Conservation (phyloP, 2,888 invertebrate genomes). For the Thereva unica region DNA sequence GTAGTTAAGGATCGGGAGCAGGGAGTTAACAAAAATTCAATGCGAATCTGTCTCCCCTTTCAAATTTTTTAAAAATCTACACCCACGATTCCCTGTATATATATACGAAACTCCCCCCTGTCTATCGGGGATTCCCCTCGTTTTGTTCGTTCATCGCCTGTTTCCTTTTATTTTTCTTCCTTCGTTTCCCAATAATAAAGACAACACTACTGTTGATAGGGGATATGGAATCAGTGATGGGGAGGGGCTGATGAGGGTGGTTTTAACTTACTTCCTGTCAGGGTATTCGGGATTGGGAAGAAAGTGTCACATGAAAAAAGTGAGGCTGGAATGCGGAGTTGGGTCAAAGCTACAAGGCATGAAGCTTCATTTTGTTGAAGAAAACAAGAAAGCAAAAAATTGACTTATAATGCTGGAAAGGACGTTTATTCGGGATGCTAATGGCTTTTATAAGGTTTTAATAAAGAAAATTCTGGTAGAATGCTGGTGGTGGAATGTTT, state of each 20-base stretch:
- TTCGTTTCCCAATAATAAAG: slow-evolving; percentile 28
- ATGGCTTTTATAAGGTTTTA: slow-evolving; percentile 41
- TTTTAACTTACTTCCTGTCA: not conserved
- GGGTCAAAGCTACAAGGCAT: not conserved
- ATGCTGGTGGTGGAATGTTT: slow-evolving; percentile 6
- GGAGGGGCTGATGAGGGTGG: not conserved
- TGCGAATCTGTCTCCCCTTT: not conserved
- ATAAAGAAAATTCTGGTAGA: slow-evolving; percentile 39
- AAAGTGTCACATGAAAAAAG: slow-evolving; percentile 22
- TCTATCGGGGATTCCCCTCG: slow-evolving; percentile 16
- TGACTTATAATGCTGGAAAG: slow-evolving; percentile 37
- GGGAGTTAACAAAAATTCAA: slow-evolving; percentile 3
- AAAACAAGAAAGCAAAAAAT: slow-evolving; percentile 24
- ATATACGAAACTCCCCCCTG: slow-evolving; percentile 14
- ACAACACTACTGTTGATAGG: slow-evolving; percentile 9
- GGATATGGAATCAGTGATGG: not conserved
- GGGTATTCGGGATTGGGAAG: not conserved
- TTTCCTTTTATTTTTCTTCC: slow-evolving; percentile 27
- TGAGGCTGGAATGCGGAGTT: not conserved
- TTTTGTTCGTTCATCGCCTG: slow-evolving; percentile 14
- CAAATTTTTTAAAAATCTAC: slow-evolving; percentile 13
- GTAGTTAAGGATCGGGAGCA: too few relatives aligned
- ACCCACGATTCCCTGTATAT: not conserved
- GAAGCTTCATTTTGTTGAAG: too few relatives aligned
- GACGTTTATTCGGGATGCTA: slow-evolving; percentile 39